Percentiles rank a stretch among this genome's conserved stretches.
phyloP scores from a whole-genome alignment of 64 coral and sea anemone genomes.

The Montipora capricornis region DNA sequence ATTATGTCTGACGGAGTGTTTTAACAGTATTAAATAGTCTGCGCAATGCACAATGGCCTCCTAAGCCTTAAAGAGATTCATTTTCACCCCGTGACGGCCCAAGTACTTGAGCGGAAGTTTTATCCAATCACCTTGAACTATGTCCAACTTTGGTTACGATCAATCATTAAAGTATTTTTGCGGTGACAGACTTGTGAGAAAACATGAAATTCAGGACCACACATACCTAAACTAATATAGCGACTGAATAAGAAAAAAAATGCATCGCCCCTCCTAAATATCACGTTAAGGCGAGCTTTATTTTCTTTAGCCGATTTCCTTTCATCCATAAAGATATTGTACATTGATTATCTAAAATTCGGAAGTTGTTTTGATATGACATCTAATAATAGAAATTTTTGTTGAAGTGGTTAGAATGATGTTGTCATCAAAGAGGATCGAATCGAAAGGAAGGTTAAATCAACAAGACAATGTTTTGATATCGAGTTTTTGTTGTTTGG shows the following conservation, averaged over 20 bases:
- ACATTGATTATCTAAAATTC: neutral
- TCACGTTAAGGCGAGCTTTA: too few species aligned
- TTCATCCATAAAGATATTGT: neutral
- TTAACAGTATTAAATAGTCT: neutral
- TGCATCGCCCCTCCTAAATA: neutral
- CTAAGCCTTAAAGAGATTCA: neutral
- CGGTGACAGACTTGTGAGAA: neutral
- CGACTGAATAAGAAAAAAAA: neutral
- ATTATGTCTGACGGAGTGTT: neutral
- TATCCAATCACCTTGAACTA: neutral
- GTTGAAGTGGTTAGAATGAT: neutral
- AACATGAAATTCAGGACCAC: neutral
- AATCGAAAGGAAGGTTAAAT: neutral
- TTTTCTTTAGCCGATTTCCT: neutral
- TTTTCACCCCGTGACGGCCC: neutral
- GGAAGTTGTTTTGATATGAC: neutral
- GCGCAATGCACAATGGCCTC: neutral
- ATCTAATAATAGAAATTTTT: neutral
- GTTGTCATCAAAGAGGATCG: neutral
- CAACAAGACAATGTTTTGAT: neutral
- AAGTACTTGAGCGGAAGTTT: neutral
- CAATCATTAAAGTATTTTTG: slow-evolving; percentile 1
- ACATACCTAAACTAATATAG: neutral
- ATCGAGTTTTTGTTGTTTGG: too few species aligned
- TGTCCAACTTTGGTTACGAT: neutral